These are phyloP conservation scores for Chalcis sispes DNA, from an alignment of 2,888 invertebrate species.

Conservation along the genomic window DNA sequence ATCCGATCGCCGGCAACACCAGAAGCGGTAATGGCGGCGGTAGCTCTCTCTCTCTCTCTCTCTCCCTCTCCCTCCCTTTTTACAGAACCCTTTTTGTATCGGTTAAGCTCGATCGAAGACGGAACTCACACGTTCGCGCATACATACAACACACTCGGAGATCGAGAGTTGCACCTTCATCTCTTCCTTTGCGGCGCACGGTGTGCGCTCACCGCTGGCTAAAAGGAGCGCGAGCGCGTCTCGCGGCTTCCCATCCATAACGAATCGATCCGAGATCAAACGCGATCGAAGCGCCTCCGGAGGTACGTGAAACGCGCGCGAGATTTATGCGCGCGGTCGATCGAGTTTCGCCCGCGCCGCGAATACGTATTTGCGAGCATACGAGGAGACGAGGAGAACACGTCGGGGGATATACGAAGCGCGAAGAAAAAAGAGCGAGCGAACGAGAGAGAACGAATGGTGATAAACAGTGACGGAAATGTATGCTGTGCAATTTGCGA, in stretches of 20 bases:
- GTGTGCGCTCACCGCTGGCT: slow-evolving; percentile 26
- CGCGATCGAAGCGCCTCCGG: too few species aligned
- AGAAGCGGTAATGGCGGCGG: too few species aligned
- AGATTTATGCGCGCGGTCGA: slow-evolving; percentile 68
- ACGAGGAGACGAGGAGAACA: background rate
- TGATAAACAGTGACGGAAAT: slow-evolving; percentile 54
- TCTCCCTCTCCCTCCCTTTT: background rate
- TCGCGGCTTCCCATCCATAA: slow-evolving; percentile 66
- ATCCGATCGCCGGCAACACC: slow-evolving; percentile 48
- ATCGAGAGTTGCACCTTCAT: too few species aligned
- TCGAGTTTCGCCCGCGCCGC: slow-evolving; percentile 60
- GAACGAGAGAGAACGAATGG: background rate
- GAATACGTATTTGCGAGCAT: background rate
- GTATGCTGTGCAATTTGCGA: too few species aligned
- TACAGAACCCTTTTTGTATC: slow-evolving; percentile 50
- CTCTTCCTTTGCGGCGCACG: slow-evolving; percentile 57
- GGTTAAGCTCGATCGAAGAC: slow-evolving; percentile 61
- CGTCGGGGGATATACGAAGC: background rate
- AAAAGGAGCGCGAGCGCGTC: slow-evolving; percentile 55
- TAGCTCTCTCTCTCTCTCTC: background rate
- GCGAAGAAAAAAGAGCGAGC: slow-evolving; percentile 35
- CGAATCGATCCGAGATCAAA: slow-evolving; percentile 69
- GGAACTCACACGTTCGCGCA: slow-evolving; percentile 53
- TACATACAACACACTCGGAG: too few species aligned
- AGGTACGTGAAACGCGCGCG: too few species aligned